These are phyloP conservation scores for Tricholaema leucomelas DNA, from an alignment of 2,113 vertebrate species.

Conservation along the genomic window DNA sequence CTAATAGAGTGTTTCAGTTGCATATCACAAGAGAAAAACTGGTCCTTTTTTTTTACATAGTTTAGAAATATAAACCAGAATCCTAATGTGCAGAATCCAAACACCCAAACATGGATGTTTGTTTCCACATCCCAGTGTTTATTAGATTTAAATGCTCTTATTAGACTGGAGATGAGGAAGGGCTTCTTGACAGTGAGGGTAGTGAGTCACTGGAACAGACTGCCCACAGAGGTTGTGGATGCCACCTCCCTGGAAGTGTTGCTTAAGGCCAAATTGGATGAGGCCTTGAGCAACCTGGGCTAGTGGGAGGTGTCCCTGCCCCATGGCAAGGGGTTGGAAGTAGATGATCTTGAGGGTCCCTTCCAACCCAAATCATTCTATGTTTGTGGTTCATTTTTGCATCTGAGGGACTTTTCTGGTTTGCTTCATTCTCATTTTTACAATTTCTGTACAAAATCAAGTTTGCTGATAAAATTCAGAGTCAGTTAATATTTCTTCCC, in stretches of 20 bases:
- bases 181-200: no score
- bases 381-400: background rate
- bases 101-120: background rate
- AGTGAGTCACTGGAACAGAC: no score
- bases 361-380: no score
- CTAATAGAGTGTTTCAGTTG: background rate
- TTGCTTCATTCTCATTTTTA: background rate
- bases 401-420: background rate
- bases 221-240: no score
- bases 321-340: no score
- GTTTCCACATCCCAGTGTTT: background rate
- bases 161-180: no score
- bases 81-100: background rate
- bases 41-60: background rate
- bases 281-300: no score
- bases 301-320: no score
- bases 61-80: background rate
- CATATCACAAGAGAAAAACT: background rate
- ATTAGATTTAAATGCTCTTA: background rate
- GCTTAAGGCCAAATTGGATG: no score
- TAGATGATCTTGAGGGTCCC: no score
- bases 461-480: background rate
- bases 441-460: background rate
- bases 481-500: background rate
- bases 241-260: no score